Evolutionary conservation across 2,797 vertebrate genomes (phyloP), one percentile per base, ranked within the genome.

Genomic region (Gouania willdenowi): DNA sequence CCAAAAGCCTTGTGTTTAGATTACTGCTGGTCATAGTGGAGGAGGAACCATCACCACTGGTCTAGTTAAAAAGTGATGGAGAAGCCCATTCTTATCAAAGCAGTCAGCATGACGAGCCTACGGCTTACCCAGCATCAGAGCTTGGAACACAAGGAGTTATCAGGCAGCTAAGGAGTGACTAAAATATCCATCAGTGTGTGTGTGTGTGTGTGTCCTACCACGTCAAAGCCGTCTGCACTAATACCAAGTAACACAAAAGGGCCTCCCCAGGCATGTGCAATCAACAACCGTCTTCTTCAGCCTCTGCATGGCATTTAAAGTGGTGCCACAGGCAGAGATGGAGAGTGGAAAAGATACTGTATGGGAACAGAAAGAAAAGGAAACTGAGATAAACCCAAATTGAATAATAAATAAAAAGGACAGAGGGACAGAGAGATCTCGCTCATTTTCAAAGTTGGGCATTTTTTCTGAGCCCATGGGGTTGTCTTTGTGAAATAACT

Each of bases 51-150:
- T 15, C 49, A 53, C 46, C 49, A 41, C 13, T 14, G 54, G 46
- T 30, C 35, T 17, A 8, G 48, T 38, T 58, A 10, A 62, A 46
- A 54, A 37, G 51, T 9, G 1, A 4, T 4, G 37, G 35, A 38
- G n/a, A n/a, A n/a, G n/a, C n/a, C n/a, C n/a, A 40, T 52, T 58
- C 63, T 69, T 51, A 75, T 72, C 74, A 78, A 70, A 71, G 66
- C 35, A 34, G 49, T 30, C 47, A 59, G 28, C 46, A 16, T 28
- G 60, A 55, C 9, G 4, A 55, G 64, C 66, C 72, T 63, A 49
- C 56, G 62, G 71, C 60, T 33, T 10, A 20, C 41, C 46, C 55
- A 22, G 0, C 16, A 23, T 32, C 62, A 31, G 17, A 39, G 38
- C 37, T 30, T 21, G 20, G 41, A 54, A 51, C 52, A 40, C 47